Evolutionary conservation across 2,888 invertebrate genomes (phyloP).

Genomic region (Cerceris ruficornis): DNA sequence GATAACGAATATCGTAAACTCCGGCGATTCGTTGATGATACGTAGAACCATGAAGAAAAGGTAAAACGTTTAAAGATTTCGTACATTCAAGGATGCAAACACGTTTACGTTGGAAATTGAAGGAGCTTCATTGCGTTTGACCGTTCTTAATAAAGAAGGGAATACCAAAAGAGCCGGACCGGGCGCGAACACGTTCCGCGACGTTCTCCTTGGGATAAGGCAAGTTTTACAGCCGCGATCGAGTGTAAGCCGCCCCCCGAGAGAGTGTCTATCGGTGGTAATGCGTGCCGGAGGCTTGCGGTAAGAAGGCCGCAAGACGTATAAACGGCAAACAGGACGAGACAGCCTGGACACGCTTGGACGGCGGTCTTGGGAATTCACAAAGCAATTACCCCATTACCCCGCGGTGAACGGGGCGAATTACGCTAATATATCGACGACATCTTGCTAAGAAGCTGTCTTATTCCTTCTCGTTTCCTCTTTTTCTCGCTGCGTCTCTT

Average conservation of each 20-base stretch:
- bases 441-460: conserved; percentile 50
- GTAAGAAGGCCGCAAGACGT: conserved; percentile 39
- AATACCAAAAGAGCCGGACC: not conserved
- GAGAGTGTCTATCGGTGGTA: conserved; percentile 40
- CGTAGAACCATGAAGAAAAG: too few relatives aligned
- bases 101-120: not conserved
- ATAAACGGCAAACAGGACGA: conserved; percentile 44
- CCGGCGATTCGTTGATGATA: too few relatives aligned
- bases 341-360: conserved; percentile 39
- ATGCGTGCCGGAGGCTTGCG: conserved; percentile 32
- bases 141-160: conserved; percentile 14
- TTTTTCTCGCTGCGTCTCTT: not conserved
- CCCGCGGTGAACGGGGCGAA: conserved; percentile 59
- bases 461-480: conserved; percentile 1
- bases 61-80: too few relatives aligned
- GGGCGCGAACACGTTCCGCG: not conserved
- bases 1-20: too few relatives aligned
- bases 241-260: conserved; percentile 40
- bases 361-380: conserved; percentile 56
- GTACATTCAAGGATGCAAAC: too few relatives aligned
- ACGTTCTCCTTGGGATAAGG: not conserved
- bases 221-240: conserved; percentile 24
- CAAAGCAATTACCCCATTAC: conserved; percentile 74
- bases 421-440: conserved; percentile 71
- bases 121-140: not conserved